Evolutionary conservation across 2,888 invertebrate genomes (phyloP).

Genomic region (Leptopilina myrica): DNA sequence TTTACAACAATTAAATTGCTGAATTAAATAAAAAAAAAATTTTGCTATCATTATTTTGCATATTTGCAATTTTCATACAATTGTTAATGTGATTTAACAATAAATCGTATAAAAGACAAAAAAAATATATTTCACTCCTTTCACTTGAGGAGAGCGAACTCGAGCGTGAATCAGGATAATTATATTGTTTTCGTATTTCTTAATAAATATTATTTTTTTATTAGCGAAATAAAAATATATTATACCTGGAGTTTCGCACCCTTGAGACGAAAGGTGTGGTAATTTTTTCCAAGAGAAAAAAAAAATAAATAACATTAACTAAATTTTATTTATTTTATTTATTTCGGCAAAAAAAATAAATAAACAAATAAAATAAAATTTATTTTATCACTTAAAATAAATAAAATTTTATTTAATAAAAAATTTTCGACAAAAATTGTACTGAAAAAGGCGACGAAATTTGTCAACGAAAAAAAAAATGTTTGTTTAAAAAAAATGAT

Average conservation of each 20-base stretch:
- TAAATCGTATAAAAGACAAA: not conserved
- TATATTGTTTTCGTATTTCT: not conserved
- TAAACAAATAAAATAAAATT: no score
- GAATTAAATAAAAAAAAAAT: not conserved
- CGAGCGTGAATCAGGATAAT: slow-evolving; percentile 9
- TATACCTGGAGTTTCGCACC: slow-evolving; percentile 19
- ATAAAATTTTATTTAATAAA: no score
- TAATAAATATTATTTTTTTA: slow-evolving; percentile 12
- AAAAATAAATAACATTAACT: not conserved
- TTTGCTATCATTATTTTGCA: not conserved
- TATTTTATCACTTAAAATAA: no score
- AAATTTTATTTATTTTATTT: no score
- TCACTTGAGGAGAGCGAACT: slow-evolving; percentile 22
- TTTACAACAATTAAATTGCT: not conserved
- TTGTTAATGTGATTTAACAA: not conserved
- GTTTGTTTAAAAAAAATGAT: not conserved
- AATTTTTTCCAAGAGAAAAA: not conserved
- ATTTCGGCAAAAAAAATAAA: no score
- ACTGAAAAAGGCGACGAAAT: not conserved
- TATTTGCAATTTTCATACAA: not conserved
- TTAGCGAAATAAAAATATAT: not conserved
- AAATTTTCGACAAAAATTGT: no score
- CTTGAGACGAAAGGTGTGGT: slow-evolving; percentile 1
- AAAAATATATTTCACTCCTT: slow-evolving; percentile 4
- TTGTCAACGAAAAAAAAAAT: not conserved